Base-by-base conservation (phyloP, 2,113 vertebrate species). In the Chloebia gouldiae region DNA sequence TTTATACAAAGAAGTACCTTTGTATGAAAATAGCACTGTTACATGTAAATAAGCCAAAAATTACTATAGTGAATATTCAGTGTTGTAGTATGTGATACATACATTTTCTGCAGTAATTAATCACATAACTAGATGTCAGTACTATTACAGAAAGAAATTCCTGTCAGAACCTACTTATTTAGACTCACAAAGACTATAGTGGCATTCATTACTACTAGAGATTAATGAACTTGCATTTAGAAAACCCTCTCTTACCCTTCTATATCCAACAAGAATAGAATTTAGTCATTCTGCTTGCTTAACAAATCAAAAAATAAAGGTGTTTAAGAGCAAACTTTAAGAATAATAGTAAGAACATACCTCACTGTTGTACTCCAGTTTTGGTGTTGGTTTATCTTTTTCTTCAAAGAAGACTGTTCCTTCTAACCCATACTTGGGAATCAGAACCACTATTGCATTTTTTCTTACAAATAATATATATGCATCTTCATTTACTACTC, bases 371-470 rank as follows among this genome's bases (percentile, higher is more conserved):
- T 98, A 99, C 84, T 91, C 77, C 61, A 99, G 97, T 22, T 59
- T 97, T 78, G 98, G 98, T 24, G 95, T 96, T 25, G 97, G 95
- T 96, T 98, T 99, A 95, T 98, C 98, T 95, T 99, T 99, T 92
- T 97, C 96, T 93, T 99, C 98, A 94, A 99, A 99, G 96, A 99
- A 99, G 27, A 99, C 99, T 0, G 99, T 99, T 78, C 99, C 99
- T 98, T 99, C 99, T 96, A 99, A 97, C 5, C 99, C 99, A 73
- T 99, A 99, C 96, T 99, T 99, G 11, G 99, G 99, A 93, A 99
- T 99, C 81, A 99, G 98, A 59, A 99, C 98, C 37, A 99, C 99
- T 95, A 99, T 98, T 5, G 99, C 99, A 85, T 99, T 99, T 97
- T 99, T 99, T 93, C 99, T 98, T 93, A 99, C 98, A 97, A 99